Evolutionary conservation across 2,113 vertebrate species (phyloP), one percentile per base, ranked within the genome.

Genomic region (Myrmecobius fasciatus): DNA sequence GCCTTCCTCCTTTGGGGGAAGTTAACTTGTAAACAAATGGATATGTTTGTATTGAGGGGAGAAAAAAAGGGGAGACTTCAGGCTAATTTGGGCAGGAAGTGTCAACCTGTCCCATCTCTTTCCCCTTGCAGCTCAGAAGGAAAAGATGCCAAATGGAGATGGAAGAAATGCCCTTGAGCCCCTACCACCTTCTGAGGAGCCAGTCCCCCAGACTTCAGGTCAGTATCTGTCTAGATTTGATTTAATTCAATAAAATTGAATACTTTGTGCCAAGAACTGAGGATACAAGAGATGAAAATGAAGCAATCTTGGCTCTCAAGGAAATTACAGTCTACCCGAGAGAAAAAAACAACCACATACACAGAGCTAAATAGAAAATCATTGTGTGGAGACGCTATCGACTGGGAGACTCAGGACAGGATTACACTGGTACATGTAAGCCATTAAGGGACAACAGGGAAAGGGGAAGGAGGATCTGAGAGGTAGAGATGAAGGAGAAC

Each of bases 121-220:
- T 75, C n/a, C 51, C 94, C 56, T 93, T 54, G 36, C 93, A 98
- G 97, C 60, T 11, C 60, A 83, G 60, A 96, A 96, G 92, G 94
- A 95, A 25, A 93, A 94, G 51, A 90, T 12, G 0, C 52, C 52
- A 51, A 94, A 96, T 25, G 92, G 93, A 43, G 89, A 89, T 8
- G 46, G 48, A 12, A 52, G 28, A 52, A 52, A 52, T 56, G 1
- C 60, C 47, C 20, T 53, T 22, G 94, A 94, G 91, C 52, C 95
- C 93, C 67, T 92, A n/a, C 48, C 22, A 53, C 53, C 36, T 47
- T 91, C 51, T 4, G 25, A 83, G 94, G 95, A 97, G 26, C 48
- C 53, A 22, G 53, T 6, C 26, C 4, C 83, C 26, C 53, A 91
- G 52, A 92, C n/a, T 14, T 91, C 95, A 97, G 97, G 97, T 98